Percentiles rank a stretch among this genome's conserved stretches.
Conservation (phyloP, 2,797 vertebrate genomes). For the Arctocebus calabarensis region DNA sequence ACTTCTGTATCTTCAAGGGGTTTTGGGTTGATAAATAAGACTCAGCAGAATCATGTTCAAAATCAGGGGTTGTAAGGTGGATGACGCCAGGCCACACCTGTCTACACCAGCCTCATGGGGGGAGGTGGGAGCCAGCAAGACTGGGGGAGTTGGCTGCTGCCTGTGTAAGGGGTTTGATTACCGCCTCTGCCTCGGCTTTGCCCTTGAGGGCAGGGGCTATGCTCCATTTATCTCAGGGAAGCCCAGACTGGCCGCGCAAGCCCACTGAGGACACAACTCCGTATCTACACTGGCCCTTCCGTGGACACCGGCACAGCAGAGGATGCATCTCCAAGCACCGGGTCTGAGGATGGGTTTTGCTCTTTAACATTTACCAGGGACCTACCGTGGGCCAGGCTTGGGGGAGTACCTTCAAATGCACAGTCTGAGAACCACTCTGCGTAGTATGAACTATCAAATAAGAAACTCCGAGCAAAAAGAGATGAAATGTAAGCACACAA, state of each 20-base stretch:
- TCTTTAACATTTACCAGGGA: constrained; percentile 33
- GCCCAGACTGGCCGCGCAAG: background rate
- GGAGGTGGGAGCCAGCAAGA: background rate
- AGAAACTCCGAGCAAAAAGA: background rate
- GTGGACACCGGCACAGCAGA: background rate
- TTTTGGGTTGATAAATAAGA: constrained; percentile 77
- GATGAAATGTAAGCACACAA: constrained; percentile 15
- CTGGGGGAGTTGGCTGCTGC: background rate
- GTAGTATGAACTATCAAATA: background rate
- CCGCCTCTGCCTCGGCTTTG: background rate
- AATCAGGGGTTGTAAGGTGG: constrained; percentile 35
- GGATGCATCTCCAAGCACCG: background rate
- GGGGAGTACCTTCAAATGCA: background rate
- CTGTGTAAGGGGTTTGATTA: background rate
- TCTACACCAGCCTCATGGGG: background rate
- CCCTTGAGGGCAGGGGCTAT: background rate
- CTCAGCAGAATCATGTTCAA: constrained; percentile 68
- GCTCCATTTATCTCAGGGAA: background rate
- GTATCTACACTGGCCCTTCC: background rate
- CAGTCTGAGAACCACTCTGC: background rate
- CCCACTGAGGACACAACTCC: background rate
- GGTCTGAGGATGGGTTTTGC: background rate
- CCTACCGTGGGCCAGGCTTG: background rate
- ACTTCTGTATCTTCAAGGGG: constrained; percentile 66
- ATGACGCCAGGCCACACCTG: background rate